Percentiles rank a stretch among this genome's conserved stretches.
These are phyloP conservation scores for Pachymerium ferrugineum DNA, from an alignment of 2,888 invertebrate genomes.

Conservation along the genomic window DNA sequence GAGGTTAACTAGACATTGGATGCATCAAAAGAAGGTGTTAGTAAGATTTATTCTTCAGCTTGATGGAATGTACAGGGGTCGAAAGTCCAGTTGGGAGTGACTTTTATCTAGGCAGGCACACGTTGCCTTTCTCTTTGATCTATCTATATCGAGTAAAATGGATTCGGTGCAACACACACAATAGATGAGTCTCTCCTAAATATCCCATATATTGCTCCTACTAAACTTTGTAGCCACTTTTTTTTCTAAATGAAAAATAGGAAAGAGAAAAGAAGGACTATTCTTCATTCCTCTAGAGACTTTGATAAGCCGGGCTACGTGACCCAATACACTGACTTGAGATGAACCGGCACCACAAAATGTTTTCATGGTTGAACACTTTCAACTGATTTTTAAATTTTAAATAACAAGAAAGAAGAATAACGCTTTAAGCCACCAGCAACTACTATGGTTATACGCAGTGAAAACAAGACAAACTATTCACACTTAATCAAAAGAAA, in stretches of 20 bases:
- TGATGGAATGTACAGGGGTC: constrained; percentile 11
- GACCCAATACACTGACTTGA: constrained; percentile 10
- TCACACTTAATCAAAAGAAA: too few species aligned
- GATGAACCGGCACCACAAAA: background rate
- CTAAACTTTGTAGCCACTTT: background rate
- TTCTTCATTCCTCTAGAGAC: background rate
- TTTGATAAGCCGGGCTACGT: constrained; percentile 3
- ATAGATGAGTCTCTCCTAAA: constrained; percentile 6
- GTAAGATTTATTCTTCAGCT: background rate
- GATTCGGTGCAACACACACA: background rate
- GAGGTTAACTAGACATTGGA: too few species aligned
- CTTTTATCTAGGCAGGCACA: background rate
- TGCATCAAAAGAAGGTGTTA: background rate
- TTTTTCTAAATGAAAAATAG: background rate
- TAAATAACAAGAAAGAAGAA: too few species aligned
- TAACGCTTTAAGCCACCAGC: too few species aligned
- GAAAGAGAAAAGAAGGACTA: background rate
- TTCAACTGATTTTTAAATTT: background rate
- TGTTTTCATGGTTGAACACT: background rate
- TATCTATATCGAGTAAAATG: background rate
- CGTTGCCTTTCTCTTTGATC: constrained; percentile 5
- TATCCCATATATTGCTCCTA: too few species aligned
- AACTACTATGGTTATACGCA: too few species aligned
- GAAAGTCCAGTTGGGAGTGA: background rate
- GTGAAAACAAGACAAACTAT: too few species aligned